phyloP scores from a whole-genome alignment of 1,140 invertebrate genomes.

The Lepidostoma basale region DNA sequence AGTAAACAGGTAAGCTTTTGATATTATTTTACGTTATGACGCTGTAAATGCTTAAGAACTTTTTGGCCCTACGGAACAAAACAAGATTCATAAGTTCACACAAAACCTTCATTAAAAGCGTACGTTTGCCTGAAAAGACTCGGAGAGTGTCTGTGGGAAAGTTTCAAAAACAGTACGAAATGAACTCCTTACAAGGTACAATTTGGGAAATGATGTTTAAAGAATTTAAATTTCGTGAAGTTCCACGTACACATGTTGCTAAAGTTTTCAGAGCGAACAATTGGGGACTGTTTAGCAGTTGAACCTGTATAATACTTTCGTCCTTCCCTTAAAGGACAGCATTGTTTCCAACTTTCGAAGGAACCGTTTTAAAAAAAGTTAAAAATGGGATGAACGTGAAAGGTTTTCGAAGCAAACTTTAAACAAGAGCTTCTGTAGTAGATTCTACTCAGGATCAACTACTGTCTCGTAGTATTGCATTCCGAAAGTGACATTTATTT shows the following conservation, averaged over 20 bases:
- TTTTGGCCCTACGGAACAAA: no score
- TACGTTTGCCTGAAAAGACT: no score
- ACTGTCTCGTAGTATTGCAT: background rate
- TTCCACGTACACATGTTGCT: background rate
- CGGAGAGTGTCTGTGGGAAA: no score
- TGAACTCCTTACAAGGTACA: background rate
- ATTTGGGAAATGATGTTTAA: background rate
- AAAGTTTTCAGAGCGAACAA: slow-evolving; percentile 1
- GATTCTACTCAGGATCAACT: background rate
- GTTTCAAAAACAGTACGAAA: no score
- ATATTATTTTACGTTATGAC: no score
- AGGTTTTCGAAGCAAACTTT: slow-evolving; percentile 1
- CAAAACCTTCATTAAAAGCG: no score
- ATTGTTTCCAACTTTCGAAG: background rate
- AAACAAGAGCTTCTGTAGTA: background rate
- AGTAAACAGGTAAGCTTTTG: no score
- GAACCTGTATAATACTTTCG: background rate
- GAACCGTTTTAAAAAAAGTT: slow-evolving; percentile 9
- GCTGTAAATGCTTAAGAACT: no score
- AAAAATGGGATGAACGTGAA: slow-evolving; percentile 14
- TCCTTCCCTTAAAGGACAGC: slow-evolving; percentile 12
- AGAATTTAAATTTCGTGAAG: background rate
- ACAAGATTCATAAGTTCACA: no score
- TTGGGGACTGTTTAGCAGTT: background rate
- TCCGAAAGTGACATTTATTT: background rate